Evolutionary conservation across 2,113 vertebrate genomes (phyloP).

Genomic region (Cacatua alba): DNA sequence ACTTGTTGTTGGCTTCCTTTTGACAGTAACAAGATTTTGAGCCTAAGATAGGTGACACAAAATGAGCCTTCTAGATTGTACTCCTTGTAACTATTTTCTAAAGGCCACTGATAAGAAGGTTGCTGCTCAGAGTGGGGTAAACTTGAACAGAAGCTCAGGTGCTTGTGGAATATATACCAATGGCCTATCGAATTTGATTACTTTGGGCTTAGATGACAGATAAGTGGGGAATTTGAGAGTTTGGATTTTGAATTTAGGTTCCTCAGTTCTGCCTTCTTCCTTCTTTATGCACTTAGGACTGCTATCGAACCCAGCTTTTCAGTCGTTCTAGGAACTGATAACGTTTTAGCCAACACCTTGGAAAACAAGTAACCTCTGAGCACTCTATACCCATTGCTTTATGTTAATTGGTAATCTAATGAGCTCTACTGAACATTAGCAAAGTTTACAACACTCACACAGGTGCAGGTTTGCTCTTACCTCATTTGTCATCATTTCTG

Average conservation of each 20-base stretch:
- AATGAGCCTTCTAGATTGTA: neutral
- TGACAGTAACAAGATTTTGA: neutral
- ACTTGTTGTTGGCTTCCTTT: neutral
- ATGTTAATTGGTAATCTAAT: neutral
- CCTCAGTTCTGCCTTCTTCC: neutral
- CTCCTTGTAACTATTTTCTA: neutral
- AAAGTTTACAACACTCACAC: neutral
- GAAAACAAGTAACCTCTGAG: neutral
- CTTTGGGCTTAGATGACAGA: neutral
- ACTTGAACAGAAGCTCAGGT: neutral
- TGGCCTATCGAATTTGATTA: neutral
- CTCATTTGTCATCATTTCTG: neutral
- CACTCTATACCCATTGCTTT: accelerated
- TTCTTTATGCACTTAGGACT: neutral
- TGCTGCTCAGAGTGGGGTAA: neutral
- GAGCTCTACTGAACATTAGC: neutral
- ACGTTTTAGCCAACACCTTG: neutral
- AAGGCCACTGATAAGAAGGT: neutral
- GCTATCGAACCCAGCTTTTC: neutral
- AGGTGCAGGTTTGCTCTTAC: neutral
- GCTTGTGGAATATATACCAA: neutral
- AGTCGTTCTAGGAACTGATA: neutral
- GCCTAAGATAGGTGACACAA: neutral
- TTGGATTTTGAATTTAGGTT: neutral
- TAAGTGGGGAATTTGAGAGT: neutral